Base-by-base conservation (phyloP, 2,888 invertebrate genomes). In the Didymodactylos carnosus region DNA sequence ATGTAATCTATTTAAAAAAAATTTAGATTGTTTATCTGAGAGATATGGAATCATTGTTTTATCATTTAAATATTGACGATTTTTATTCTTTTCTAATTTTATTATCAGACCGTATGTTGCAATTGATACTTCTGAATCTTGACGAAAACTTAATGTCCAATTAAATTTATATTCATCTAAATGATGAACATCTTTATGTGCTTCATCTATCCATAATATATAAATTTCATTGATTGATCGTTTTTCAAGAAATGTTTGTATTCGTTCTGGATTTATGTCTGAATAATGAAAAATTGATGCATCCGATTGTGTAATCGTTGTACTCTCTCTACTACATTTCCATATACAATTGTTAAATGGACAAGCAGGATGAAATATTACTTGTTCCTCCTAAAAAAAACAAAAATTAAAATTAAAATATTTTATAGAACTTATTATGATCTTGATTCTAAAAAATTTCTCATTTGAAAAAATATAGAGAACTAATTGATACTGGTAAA, bases 201-300 rank as follows among this genome's bases (percentile, higher is more conserved):
- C 71, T 72, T 74, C 74, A 41, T 74, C 74, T 19, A 71, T 74
- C 74, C 74, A 74, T 46, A 74, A 46, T 16, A 74, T 53, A 71
- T 71, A 74, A n/a, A 74, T 69, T 4, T 62, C 62, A 41, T 71
- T 53, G 23, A 46, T 39, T 7, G 71, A 53, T 69, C 71, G 71
- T 39, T 74, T 51, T 69, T 43, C 2, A 27, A 74, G 25, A 27
- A 71, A 71, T 62, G 41, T 16, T 29, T 27, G 13, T n/a, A 62
- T 62, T 62, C 35, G n/a, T 19, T 27, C 25, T 13, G 29, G 19
- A 43, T 74, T 53, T 13, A 74, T 25, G 29, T 74, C 74, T 35
- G 35, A 13, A 39, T 74, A 71, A 43, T 74, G 74, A 69, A 74
- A 74, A n/a, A 74, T 16, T 27, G 41, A n/a, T 19, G 39, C 71